Evolutionary conservation across 2,797 vertebrate species (phyloP), one percentile per base, ranked within the genome.

Genomic region (Fistularia tabacaria): DNA sequence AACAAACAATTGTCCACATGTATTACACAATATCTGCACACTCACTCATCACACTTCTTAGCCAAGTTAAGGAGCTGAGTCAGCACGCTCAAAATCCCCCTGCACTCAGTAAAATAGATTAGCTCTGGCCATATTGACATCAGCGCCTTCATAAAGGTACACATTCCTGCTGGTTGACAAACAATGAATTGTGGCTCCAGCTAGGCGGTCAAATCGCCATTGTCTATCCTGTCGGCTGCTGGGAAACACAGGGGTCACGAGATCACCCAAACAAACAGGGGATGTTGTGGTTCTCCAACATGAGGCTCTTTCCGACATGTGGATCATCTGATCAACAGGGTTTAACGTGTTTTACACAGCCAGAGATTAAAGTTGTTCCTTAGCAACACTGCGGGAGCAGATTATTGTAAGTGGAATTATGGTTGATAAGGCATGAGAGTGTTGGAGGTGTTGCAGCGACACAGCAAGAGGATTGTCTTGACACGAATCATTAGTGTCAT

Each of bases 361-460:
- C 14, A 52, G 43, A 64, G 76, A 81, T 85, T 78, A 81, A 46
- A 14, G 1, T 8, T 0, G 68, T 83, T 78, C 54, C 81, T 83
- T 70, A 82, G 84, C 81, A 86, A 88, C 83, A 58, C 39, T 0
- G 14, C 36, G 14, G 40, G 48, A 14, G 50, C 38, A 71, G 85
- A 83, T 85, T 83, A 69, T 9, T 42, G 71, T 75, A 61, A 57
- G 59, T 66, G 70, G 69, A 80, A 86, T 89, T 88, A 88, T 3
- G 3, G 53, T 55, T 74, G 77, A 85, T 64, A 51, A 82, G 69
- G 64, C 64, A 14, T 65, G 45, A 59, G 36, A 59, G 57, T 37
- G 57, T 46, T 45, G 9, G 51, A 66, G 59, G 64, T 52, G 71
- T 63, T 7, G 13, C 7, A 11, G 49, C 38, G 47, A 61, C 40